Evolutionary conservation across 1,140 invertebrate species (phyloP), one percentile per base, ranked within the genome.

Genomic region (Brachionus calyciflorus): DNA sequence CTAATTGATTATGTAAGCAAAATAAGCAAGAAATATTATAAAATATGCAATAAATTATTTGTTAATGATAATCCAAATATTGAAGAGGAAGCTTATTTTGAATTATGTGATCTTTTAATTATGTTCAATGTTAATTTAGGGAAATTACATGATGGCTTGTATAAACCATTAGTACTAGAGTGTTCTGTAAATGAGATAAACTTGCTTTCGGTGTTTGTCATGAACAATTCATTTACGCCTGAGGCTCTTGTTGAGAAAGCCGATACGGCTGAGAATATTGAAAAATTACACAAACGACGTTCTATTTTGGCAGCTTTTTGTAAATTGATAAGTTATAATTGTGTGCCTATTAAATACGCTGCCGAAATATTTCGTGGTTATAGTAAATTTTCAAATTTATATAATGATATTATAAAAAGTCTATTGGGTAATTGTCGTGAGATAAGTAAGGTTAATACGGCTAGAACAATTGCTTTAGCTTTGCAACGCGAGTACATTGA

Each of bases 401-500:
- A 97, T 87, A 96, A 96, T n/a, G 96, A 99, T 84, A 99, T 99
- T 69, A 97, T 99, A 68, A 99, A 99, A 87, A 91, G 92, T 10
- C 97, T 96, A 1, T 86, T 99, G 79, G 91, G 92, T 68, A 98
- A 98, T 86, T 93, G 93, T 1, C 88, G 95, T 78, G 96, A 99
- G 85, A 97, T 98, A 60, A 97, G 96, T 86, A 98, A 97, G 87
- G 90, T 94, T 0, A 91, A 92, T 81, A 98, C 95, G 85, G 94
- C 95, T 3, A 88, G 95, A 79, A 97, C 94, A 3, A 93, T 99
- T 89, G 90, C 93, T 53, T 87, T 93, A 7, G 94, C 94, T 84
- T 89, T 97, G 80, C 93, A 91, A 44, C 81, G 82, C 80, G 83
- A 83, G 78, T 55, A 65, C 46, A 55, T 53, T 1, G 63, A 77